phyloP scores from a whole-genome alignment of 1,140 invertebrate genomes.

The Neodiprion pinetum region DNA sequence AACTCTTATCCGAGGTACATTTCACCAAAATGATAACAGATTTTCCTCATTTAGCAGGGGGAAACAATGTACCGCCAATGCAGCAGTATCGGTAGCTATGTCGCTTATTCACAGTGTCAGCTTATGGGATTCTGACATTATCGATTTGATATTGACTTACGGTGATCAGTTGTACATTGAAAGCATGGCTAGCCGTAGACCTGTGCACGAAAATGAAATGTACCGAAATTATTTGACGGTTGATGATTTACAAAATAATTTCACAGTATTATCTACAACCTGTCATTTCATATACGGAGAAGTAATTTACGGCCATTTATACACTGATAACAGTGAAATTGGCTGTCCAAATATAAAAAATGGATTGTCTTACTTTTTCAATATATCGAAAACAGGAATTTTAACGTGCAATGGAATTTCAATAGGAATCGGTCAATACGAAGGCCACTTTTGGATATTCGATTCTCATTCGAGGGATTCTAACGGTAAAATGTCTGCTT shows the following conservation, averaged over 20 bases:
- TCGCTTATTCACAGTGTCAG: background rate
- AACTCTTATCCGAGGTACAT: background rate
- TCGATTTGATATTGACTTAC: constrained; percentile 10
- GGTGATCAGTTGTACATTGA: constrained; percentile 15
- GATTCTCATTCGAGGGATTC: background rate
- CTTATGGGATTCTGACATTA: constrained; percentile 1
- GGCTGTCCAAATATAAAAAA: background rate
- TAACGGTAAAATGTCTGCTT: background rate
- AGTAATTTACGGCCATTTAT: background rate
- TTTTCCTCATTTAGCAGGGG: constrained; percentile 8
- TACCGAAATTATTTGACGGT: background rate
- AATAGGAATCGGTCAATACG: background rate
- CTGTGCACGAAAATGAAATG: constrained; percentile 7
- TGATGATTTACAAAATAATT: background rate
- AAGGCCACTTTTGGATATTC: constrained; percentile 2
- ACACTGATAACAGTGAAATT: background rate
- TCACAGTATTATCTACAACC: background rate
- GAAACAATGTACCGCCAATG: constrained; percentile 17
- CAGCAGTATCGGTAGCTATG: constrained; percentile 1
- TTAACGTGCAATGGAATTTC: background rate
- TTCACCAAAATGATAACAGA: constrained; percentile 6
- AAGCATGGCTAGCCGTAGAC: constrained; percentile 1
- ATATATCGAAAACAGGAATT: background rate
- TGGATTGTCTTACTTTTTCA: background rate
- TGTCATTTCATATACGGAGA: background rate